Evolutionary conservation across 2,888 invertebrate genomes (phyloP), one percentile per base, ranked within the genome.

Genomic region (Kuschelorhynchus macadamiae): DNA sequence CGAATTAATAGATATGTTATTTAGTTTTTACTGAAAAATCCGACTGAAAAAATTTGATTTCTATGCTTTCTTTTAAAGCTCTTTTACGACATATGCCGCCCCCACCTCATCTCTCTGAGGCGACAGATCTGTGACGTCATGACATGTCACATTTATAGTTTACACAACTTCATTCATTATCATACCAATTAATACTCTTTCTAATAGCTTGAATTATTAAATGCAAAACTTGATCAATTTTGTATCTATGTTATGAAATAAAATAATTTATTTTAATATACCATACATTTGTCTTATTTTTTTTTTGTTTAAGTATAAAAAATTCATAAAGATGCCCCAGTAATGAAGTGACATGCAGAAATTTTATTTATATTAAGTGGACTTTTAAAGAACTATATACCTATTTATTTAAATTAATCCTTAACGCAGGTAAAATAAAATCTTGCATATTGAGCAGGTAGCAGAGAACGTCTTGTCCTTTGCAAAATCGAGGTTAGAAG

Each of bases 401-500:
- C 7, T 36, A 53, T 20, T 47, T 66, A 49, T 49, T 41, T 33
- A 16, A 14, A 30, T 25, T 7, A 46, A 47, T 42, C 25, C 52
- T 3, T 25, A 5, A n/a, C n/a, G n/a, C 25, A 50, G 52, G 52
- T 61, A 42, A 50, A 50, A 41, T 25, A 42, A 39, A 36, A 17
- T 33, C 30, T 44, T 52, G 44, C 52, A 52, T 47, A 33, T 47
- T 36, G 30, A 12, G 14, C 62, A 47, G 55, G 46, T 36, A 36
- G 18, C 25, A 25, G 25, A 25, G 4, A 25, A 25, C 32, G 41
- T 42, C 52, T 53, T 21, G 33, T 20, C 20, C 36, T 30, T 32
- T 36, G 46, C 46, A 17, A 20, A 53, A 36, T 36, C 41, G 53
- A 66, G 66, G 66, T 66, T 66, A 66, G 66, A 53, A 53, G n/a